phyloP scores from a whole-genome alignment of 2,113 vertebrate genomes.

The Sula dactylatra region DNA sequence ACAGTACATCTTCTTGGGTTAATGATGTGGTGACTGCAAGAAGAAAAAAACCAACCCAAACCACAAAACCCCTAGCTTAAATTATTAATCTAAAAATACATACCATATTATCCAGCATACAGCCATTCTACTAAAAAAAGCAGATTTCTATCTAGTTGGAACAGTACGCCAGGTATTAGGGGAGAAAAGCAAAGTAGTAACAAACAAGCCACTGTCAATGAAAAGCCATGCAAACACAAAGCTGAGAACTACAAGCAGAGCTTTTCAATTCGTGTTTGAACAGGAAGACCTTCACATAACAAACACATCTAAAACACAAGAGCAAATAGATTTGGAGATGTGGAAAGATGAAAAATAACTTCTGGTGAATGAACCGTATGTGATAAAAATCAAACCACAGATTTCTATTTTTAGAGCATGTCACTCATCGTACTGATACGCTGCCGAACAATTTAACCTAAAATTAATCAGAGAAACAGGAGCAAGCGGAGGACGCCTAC shows the following conservation, averaged over 20 bases:
- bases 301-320: not conserved
- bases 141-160: not conserved
- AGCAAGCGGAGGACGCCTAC: not conserved
- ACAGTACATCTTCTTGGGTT: slow-evolving; percentile 28
- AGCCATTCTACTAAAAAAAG: not conserved
- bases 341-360: not conserved
- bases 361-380: not conserved
- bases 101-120: slow-evolving; percentile 5
- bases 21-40: not conserved
- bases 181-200: not conserved
- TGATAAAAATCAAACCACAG: not conserved
- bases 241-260: slow-evolving; percentile 10
- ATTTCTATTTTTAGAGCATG: accelerated
- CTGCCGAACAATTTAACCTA: not conserved
- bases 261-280: not conserved
- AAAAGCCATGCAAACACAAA: slow-evolving; percentile 59
- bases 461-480: not conserved
- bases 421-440: not conserved
- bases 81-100: not conserved
- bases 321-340: not conserved
- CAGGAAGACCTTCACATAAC: not conserved
- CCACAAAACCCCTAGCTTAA: not conserved
- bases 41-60: not conserved
- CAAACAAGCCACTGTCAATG: not conserved
- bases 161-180: not conserved